Base-by-base conservation (phyloP, 2,888 invertebrate species). In the Microctonus aethiopoides region DNA sequence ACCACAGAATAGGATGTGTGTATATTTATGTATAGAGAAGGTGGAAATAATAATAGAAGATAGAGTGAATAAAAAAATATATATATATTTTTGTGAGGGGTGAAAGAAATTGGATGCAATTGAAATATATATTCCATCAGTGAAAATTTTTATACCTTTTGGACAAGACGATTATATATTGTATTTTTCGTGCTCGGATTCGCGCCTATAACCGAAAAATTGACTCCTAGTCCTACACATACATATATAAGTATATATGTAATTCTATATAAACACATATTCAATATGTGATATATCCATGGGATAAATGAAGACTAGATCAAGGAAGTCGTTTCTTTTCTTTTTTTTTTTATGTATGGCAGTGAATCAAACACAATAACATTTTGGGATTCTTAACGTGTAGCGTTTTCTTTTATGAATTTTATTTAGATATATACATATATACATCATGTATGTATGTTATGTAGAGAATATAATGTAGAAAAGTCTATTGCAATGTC, bases 81-180 rank as follows among this genome's bases (percentile, higher is more conserved):
- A 34, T 41, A 67, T n/a, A n/a, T n/a, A n/a, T n/a, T n/a, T n/a
- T n/a, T n/a, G n/a, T 64, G 66, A 62, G 69, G 61, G 54, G 64
- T 34, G 32, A 62, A 64, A 64, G 54, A 57, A 67, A 57, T 29
- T 71, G 65, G 61, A 61, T 72, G 70, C 72, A 73, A 74, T 73
- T 72, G 70, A 75, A 46, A 74, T 71, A 70, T 29, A 46, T 63
- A 51, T 41, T 34, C 41, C 32, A 67, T 52, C 13, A n/a, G n/a
- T n/a, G n/a, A n/a, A n/a, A n/a, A n/a, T n/a, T n/a, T n/a, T n/a
- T n/a, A n/a, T n/a, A n/a, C n/a, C n/a, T n/a, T 41, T 51, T 29
- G 67, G 75, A 70, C 71, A 65, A 70, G 71, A 71, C 80, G 79
- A 82, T 82, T 81, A 79, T 81, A n/a, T n/a, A n/a, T n/a, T n/a